Evolutionary conservation across 2,113 vertebrate genomes (phyloP).

Genomic region (Euleptes europaea): DNA sequence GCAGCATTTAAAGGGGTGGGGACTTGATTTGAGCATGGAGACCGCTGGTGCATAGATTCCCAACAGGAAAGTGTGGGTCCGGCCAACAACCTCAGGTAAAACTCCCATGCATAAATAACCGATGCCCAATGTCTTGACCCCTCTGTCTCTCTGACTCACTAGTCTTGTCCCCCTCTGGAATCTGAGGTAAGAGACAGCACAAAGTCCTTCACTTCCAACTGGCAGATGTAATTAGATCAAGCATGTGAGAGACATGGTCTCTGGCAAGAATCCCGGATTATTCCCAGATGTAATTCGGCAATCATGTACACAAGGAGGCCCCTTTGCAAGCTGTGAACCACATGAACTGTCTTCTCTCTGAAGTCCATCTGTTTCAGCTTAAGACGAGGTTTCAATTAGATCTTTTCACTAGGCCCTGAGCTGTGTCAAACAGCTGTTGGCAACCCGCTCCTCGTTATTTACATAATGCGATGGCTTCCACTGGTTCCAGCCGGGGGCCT

Average conservation of each 20-base stretch:
- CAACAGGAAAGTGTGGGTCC: no score
- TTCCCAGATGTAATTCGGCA: background rate
- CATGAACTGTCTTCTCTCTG: background rate
- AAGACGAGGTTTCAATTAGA: background rate
- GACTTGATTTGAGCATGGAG: no score
- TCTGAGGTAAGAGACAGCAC: no score
- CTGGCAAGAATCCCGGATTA: background rate
- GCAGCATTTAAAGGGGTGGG: no score
- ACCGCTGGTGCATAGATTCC: no score
- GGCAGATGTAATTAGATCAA: background rate
- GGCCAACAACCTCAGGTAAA: no score
- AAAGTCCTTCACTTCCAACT: no score
- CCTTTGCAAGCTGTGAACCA: background rate
- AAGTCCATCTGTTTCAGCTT: conserved; percentile 16
- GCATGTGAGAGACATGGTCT: background rate
- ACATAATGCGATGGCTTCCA: background rate
- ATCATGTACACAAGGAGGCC: background rate
- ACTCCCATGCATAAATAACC: no score
- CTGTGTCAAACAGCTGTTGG: background rate
- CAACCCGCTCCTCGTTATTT: background rate
- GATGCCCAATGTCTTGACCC: no score
- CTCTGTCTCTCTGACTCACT: no score
- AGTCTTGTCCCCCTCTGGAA: no score
- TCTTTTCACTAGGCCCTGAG: background rate
- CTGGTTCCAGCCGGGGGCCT: no score